These are phyloP conservation scores for Enteromius treurensis DNA, from an alignment of 2,797 vertebrate genomes.

Conservation along the genomic window DNA sequence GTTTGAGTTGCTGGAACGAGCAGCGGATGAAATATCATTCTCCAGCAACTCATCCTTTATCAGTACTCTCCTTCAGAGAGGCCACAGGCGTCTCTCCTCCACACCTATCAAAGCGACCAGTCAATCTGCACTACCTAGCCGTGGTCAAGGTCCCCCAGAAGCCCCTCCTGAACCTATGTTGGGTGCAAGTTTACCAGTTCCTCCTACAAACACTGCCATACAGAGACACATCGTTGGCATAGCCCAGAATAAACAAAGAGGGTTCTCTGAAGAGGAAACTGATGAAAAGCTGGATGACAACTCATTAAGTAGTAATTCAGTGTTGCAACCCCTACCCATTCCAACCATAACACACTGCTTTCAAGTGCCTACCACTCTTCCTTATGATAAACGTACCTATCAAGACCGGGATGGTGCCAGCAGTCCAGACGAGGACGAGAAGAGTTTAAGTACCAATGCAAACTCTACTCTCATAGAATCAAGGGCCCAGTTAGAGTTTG, in stretches of 20 bases:
- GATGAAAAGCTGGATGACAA: slow-evolving; percentile 37
- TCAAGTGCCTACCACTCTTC: slow-evolving; percentile 60
- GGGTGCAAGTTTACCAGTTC: slow-evolving; percentile 18
- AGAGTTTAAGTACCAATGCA: slow-evolving; percentile 57
- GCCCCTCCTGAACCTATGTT: neutral
- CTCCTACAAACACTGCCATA: neutral
- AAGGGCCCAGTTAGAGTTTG: slow-evolving; percentile 80
- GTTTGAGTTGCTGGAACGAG: slow-evolving; percentile 94
- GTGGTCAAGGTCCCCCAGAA: neutral
- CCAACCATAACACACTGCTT: slow-evolving; percentile 61
- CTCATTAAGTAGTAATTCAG: slow-evolving; percentile 54
- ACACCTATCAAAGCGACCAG: slow-evolving; percentile 86
- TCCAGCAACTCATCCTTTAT: slow-evolving; percentile 97
- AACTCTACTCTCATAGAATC: slow-evolving; percentile 71
- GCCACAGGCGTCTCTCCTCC: slow-evolving; percentile 83
- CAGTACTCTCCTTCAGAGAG: slow-evolving; percentile 62
- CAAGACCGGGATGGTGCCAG: slow-evolving; percentile 68
- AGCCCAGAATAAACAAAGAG: neutral
- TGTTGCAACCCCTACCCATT: slow-evolving; percentile 53
- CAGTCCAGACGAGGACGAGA: slow-evolving; percentile 54
- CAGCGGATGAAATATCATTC: slow-evolving; percentile 96
- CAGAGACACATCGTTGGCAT: neutral
- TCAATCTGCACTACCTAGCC: slow-evolving; percentile 59
- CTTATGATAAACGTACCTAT: slow-evolving; percentile 76
- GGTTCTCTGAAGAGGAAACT: slow-evolving; percentile 18